A percentile compares a stretch with the other conserved stretches of the same genome.
Evolutionary conservation across 2,888 invertebrate species (phyloP).

Genomic region (Pherbina coryleti): DNA sequence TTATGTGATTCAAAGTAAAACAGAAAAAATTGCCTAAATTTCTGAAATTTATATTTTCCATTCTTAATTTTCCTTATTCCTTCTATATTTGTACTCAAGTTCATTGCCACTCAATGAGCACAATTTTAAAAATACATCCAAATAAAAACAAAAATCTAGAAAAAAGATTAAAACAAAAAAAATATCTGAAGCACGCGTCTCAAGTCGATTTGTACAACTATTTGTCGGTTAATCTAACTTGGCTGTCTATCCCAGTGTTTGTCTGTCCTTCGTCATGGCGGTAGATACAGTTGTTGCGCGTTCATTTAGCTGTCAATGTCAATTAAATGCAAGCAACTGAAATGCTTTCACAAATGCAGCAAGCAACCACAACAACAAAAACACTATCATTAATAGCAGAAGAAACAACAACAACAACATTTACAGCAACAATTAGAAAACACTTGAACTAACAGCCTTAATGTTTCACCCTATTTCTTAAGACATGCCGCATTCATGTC

Average conservation of each 20-base stretch:
- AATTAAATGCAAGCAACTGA: background rate
- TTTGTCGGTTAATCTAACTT: background rate
- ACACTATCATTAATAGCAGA: background rate
- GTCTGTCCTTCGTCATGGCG: background rate
- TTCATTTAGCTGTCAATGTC: slow-evolving; percentile 23
- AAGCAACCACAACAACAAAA: background rate
- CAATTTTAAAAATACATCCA: background rate
- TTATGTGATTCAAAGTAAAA: no score
- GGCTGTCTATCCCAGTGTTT: background rate
- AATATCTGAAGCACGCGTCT: background rate
- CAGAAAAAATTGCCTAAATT: no score
- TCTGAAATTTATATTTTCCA: no score
- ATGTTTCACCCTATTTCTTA: background rate
- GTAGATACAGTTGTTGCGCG: background rate
- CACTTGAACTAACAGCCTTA: background rate
- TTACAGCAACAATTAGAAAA: slow-evolving; percentile 6
- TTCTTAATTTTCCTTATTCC: no score
- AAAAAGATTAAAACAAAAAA: background rate
- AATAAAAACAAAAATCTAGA: background rate
- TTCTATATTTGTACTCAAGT: background rate
- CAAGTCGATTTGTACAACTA: slow-evolving; percentile 9
- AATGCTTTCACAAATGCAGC: background rate
- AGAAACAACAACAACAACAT: background rate
- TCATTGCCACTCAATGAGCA: slow-evolving; percentile 4
- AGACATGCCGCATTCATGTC: no score